Conservation (phyloP, 2,888 invertebrate genomes). For the Philaethria dido region DNA sequence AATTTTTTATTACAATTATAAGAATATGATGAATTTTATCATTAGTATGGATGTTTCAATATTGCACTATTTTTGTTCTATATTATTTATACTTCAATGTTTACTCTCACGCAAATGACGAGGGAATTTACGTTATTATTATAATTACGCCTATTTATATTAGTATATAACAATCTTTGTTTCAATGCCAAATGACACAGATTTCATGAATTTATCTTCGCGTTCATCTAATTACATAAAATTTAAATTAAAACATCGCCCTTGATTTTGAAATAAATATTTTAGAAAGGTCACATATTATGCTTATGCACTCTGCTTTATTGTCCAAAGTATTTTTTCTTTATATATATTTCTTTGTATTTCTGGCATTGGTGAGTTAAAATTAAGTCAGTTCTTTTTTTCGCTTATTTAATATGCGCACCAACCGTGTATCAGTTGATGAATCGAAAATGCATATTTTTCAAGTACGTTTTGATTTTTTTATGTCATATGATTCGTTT, state of each 20-base stretch:
- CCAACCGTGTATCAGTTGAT: no score
- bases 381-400: no score
- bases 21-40: no score
- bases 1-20: no score
- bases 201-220: slow-evolving; percentile 9
- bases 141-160: neutral
- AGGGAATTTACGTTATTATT: slow-evolving; percentile 4
- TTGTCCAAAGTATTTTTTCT: no score
- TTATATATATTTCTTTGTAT: no score
- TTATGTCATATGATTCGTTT: no score
- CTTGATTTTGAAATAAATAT: slow-evolving; percentile 5
- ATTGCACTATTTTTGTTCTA: neutral
- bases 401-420: no score
- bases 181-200: slow-evolving; percentile 23
- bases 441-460: no score
- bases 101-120: neutral
- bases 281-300: neutral
- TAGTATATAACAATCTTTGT: neutral
- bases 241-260: neutral
- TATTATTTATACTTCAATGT: neutral
- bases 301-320: neutral
- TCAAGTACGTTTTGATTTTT: no score
- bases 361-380: no score
- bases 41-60: neutral
- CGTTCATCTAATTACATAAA: slow-evolving; percentile 10